phyloP scores from a whole-genome alignment of 1,140 invertebrate genomes.

The Nylanderia fulva region DNA sequence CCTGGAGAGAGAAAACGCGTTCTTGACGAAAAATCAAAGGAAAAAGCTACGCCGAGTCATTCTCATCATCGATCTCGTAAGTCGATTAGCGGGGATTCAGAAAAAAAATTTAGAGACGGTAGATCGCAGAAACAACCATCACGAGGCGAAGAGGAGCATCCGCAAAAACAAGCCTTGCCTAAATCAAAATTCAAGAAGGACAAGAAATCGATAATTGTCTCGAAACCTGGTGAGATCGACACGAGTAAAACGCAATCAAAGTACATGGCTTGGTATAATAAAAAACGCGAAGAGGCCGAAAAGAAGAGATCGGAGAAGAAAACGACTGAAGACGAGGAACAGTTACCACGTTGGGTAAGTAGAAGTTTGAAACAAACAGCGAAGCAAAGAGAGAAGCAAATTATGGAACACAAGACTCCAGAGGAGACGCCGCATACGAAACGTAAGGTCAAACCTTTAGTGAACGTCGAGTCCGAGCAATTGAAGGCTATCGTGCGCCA shows the following conservation, averaged over 20 bases:
- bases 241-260: slow-evolving; percentile 80
- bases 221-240: slow-evolving; percentile 62
- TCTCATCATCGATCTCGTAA: slow-evolving; percentile 26
- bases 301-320: slow-evolving; percentile 75
- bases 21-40: slow-evolving; percentile 13
- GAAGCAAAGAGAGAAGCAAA: slow-evolving; percentile 59
- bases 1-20: not conserved
- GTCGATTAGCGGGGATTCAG: not conserved
- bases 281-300: slow-evolving; percentile 81
- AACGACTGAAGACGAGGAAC: slow-evolving; percentile 77
- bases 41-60: slow-evolving; percentile 9
- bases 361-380: slow-evolving; percentile 64
- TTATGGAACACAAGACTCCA: slow-evolving; percentile 17
- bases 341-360: slow-evolving; percentile 78
- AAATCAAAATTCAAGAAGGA: slow-evolving; percentile 58
- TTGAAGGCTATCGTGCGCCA: slow-evolving; percentile 83
- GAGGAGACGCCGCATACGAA: slow-evolving; percentile 74
- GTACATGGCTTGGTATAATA: slow-evolving; percentile 87
- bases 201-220: slow-evolving; percentile 56
- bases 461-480: slow-evolving; percentile 84
- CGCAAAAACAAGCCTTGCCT: not conserved
- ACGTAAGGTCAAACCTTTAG: slow-evolving; percentile 80
- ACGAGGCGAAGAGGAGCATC: slow-evolving; percentile 65
- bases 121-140: slow-evolving; percentile 29
- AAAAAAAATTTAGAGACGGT: slow-evolving; percentile 29